These are phyloP conservation scores for Coptodon rendalli DNA, from an alignment of 2,113 vertebrate species.

Conservation along the genomic window DNA sequence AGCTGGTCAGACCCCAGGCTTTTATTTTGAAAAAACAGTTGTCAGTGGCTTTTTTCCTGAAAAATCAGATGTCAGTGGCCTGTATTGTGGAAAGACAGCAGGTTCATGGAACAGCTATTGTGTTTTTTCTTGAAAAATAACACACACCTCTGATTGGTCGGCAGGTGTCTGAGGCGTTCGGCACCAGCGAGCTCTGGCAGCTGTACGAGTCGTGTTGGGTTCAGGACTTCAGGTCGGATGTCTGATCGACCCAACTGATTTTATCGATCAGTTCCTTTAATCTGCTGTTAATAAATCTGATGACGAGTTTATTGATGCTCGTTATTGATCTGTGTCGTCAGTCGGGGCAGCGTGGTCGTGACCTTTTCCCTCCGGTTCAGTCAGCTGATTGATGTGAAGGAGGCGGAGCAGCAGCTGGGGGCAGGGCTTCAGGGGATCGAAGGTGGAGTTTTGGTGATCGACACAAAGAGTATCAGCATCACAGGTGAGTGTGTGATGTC, in stretches of 20 bases:
- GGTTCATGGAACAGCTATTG: neutral
- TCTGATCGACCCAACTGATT: neutral
- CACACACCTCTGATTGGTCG: slow-evolving; percentile 11
- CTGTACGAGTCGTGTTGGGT: slow-evolving; percentile 52
- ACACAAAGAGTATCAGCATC: slow-evolving; percentile 49
- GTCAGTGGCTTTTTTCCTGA: neutral
- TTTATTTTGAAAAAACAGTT: neutral
- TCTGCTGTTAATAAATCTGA: neutral
- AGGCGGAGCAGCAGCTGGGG: slow-evolving; percentile 35
- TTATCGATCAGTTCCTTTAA: neutral
- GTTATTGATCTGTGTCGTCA: neutral
- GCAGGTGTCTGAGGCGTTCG: slow-evolving; percentile 56
- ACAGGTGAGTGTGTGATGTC: slow-evolving; percentile 36
- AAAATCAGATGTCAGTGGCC: neutral
- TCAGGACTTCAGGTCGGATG: slow-evolving; percentile 62
- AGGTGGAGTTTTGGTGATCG: slow-evolving; percentile 21
- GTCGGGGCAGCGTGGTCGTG: slow-evolving; percentile 63
- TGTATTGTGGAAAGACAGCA: neutral
- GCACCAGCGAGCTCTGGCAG: slow-evolving; percentile 2
- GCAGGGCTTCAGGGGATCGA: slow-evolving; percentile 31
- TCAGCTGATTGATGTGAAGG: neutral
- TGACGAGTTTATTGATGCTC: neutral
- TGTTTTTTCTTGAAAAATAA: neutral
- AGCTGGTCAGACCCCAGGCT: slow-evolving; percentile 23
- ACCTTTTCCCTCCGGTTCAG: slow-evolving; percentile 58